phyloP scores from a whole-genome alignment of 2,797 vertebrate species.

The Pantherophis alleghaniensis region DNA sequence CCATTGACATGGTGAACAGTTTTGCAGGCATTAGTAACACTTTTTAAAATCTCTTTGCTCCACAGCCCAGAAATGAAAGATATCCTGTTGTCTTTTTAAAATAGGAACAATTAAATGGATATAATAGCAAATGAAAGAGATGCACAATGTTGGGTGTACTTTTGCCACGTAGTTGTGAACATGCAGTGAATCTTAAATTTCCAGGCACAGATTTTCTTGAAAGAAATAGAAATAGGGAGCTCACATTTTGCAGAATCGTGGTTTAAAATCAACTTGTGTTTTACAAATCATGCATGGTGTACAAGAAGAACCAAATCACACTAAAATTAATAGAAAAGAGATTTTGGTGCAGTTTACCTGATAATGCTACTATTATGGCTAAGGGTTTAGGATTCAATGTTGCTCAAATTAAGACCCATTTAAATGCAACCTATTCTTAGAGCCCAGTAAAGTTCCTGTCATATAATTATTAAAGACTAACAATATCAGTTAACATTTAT shows the following conservation, averaged over 20 bases:
- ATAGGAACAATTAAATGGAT: neutral
- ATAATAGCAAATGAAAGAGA: no score
- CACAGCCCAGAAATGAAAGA: neutral
- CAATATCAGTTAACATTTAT: neutral
- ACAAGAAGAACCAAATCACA: slow-evolving; percentile 4
- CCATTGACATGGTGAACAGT: no score
- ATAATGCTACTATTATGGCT: neutral
- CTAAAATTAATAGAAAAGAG: neutral
- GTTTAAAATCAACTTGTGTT: neutral
- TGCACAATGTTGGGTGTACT: neutral
- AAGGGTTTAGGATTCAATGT: neutral
- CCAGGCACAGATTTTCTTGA: neutral
- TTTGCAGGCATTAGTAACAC: neutral
- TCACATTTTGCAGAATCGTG: neutral
- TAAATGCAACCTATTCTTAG: neutral
- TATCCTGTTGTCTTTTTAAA: neutral
- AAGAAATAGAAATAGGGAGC: neutral
- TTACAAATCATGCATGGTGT: neutral
- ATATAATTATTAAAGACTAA: neutral
- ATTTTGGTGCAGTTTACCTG: neutral
- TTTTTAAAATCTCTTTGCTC: neutral
- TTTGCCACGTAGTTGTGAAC: neutral
- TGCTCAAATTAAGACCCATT: neutral
- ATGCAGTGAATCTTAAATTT: neutral
- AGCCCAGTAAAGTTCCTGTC: neutral